Evolutionary conservation across 2,113 vertebrate genomes (phyloP), one percentile per base, ranked within the genome.

Genomic region (Mormyrus lacerda): DNA sequence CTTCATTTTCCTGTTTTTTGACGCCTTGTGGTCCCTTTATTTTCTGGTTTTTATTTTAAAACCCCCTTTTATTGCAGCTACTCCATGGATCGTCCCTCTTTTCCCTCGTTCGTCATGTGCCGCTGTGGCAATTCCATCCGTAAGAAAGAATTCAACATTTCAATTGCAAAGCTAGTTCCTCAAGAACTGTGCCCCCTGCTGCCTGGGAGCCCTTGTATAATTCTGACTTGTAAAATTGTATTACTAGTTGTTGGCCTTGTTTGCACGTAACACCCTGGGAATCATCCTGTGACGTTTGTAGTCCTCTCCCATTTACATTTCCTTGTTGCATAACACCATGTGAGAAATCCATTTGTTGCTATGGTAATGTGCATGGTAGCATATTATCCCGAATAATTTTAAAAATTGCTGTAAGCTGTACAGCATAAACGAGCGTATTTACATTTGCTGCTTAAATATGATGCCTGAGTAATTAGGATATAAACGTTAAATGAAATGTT

Each of bases 291-390:
- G 65, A 50, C 47, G n/a, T 69, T 76, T 50, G 44, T 31, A 73
- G 15, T 58, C 87, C 45, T 45, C 47, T 13, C 31, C 45, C 44
- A 51, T 45, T 51, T 76, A 88, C 45, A 76, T 76, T 88, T 51
- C 13, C 24, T n/a, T 88, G 44, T 88, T 88, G 58, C 65, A 76
- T 76, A 76, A 88, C 65, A 79, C 47, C 47, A 35, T 65, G 47
- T 76, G n/a, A 48, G 31, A 88, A 88, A 88, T 19, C 87, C n/a
- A 90, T 90, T 90, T 90, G 89, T 87, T 90, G 89, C 85, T 39
- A 87, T 90, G 89, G 50, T 87, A 90, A 90, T 76, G 50, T 79
- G 47, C 55, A 90, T 69, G 24, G 65, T 48, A 65, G 44, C 39
- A 51, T 79, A 85, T 35, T 87, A 48, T 53, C 21, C 51, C 19